Conservation (phyloP, 1,140 invertebrate genomes). For the Diorhabda elongata region DNA sequence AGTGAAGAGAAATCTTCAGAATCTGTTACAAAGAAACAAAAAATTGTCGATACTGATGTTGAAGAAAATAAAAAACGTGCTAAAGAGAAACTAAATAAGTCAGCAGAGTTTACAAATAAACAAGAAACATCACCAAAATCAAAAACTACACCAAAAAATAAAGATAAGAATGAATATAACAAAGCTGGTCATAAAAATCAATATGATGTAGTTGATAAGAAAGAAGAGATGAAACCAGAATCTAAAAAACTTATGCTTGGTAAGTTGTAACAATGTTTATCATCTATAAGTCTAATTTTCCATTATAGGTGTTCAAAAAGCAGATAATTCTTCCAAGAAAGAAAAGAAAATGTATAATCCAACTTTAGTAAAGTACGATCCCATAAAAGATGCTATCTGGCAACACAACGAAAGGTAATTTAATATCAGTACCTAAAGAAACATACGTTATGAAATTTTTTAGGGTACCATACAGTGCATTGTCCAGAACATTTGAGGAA, state of each 20-base stretch:
- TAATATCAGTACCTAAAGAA: constrained; percentile 19
- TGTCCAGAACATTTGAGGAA: constrained; percentile 84
- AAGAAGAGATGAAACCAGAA: neutral
- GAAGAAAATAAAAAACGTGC: neutral
- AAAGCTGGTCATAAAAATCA: neutral
- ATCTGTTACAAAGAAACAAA: constrained; percentile 6
- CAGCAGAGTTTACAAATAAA: constrained; percentile 3
- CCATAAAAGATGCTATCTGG: constrained; percentile 89
- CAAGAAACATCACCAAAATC: neutral
- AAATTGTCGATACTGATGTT: neutral
- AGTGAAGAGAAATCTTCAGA: constrained; percentile 21
- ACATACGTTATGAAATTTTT: constrained; percentile 34
- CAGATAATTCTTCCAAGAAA: neutral
- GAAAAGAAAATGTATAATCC: constrained; percentile 66
- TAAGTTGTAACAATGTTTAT: constrained; percentile 5
- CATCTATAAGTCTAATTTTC: neutral
- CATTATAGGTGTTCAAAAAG: constrained; percentile 10
- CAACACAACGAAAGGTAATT: constrained; percentile 66
- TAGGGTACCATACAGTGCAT: constrained; percentile 88
- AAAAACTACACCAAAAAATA: neutral
- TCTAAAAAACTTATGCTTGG: neutral
- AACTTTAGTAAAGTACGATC: constrained; percentile 73
- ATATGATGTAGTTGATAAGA: neutral
- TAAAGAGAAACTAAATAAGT: neutral
- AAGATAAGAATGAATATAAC: neutral